A percentile compares a stretch with the other conserved stretches of the same genome.
These are phyloP conservation scores for Pogonocichla stellata DNA, from an alignment of 2,113 vertebrate species.

Conservation along the genomic window DNA sequence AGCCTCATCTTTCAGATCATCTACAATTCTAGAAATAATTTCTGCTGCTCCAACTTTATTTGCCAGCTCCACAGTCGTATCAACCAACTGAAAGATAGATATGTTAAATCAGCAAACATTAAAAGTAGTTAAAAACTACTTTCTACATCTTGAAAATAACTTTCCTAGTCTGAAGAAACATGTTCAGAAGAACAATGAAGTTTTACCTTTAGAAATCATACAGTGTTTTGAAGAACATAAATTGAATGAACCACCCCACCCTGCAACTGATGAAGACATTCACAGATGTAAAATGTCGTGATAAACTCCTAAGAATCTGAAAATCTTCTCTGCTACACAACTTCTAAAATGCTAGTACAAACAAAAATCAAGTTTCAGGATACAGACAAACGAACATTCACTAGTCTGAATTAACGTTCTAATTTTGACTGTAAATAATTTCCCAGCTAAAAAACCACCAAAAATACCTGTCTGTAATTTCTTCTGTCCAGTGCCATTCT, in stretches of 20 bases:
- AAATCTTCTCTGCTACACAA: neutral
- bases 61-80: constrained; percentile 97
- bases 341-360: neutral
- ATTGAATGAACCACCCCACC: neutral
- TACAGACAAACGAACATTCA: neutral
- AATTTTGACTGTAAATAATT: neutral
- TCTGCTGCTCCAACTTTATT: constrained; percentile 99
- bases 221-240: neutral
- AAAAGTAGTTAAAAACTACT: neutral
- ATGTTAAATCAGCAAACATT: neutral
- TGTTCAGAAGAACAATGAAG: accelerated
- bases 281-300: neutral
- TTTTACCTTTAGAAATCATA: neutral
- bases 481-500: constrained; percentile 97
- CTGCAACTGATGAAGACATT: neutral
- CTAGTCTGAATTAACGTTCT: neutral
- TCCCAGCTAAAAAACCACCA: neutral
- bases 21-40: constrained; percentile 97
- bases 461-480: constrained; percentile 95
- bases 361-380: neutral
- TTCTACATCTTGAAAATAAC: neutral
- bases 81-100: constrained; percentile 83
- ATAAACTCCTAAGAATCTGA: neutral
- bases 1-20: constrained; percentile 97
- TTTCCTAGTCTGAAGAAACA: neutral